phyloP scores from a whole-genome alignment of 2,797 vertebrate genomes.

The Capromys pilorides region DNA sequence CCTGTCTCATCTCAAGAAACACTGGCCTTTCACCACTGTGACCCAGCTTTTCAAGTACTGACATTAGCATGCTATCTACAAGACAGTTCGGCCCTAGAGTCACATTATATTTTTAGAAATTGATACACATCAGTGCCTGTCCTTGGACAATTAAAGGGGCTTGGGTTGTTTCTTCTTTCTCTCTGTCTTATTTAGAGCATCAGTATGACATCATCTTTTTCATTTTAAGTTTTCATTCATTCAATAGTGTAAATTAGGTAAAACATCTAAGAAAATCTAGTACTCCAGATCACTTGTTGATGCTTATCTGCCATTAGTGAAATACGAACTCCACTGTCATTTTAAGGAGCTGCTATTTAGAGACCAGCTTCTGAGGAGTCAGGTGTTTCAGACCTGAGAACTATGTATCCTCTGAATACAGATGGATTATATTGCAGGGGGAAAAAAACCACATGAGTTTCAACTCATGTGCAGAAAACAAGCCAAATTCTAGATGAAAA shows the following conservation, averaged over 20 bases:
- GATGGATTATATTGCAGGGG: constrained; percentile 55
- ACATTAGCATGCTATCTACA: background rate
- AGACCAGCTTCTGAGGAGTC: background rate
- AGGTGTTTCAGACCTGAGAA: background rate
- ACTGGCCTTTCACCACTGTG: background rate
- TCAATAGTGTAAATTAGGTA: constrained; percentile 37
- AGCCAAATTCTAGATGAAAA: constrained; percentile 59
- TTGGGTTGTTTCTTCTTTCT: background rate
- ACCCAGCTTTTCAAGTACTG: background rate
- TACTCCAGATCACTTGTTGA: background rate
- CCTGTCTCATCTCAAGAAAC: background rate
- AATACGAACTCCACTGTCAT: constrained; percentile 51
- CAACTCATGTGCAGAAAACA: constrained; percentile 29
- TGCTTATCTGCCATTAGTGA: constrained; percentile 47
- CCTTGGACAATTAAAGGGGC: background rate
- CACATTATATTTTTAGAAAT: constrained; percentile 43
- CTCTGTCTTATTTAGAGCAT: background rate
- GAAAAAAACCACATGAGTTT: constrained; percentile 39
- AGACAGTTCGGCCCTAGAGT: background rate
- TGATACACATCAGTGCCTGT: background rate
- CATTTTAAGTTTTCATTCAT: background rate
- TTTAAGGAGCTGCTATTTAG: constrained; percentile 66
- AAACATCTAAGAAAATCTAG: constrained; percentile 62
- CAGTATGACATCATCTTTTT: background rate
- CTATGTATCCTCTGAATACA: constrained; percentile 41